Conservation (phyloP, 2,888 invertebrate species). For the Tillus elongatus region DNA sequence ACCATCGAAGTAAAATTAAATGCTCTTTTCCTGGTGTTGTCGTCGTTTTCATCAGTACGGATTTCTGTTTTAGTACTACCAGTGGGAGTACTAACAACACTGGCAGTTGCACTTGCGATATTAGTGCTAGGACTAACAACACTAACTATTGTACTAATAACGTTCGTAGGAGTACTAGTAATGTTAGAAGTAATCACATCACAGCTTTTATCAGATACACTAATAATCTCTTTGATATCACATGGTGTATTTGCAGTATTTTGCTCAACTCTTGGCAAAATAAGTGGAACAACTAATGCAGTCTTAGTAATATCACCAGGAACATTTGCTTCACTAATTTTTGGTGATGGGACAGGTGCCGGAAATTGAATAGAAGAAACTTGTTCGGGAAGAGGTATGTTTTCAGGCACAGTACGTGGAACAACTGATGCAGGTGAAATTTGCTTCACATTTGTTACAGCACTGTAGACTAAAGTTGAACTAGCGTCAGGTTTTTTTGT, state of each 20-base stretch:
- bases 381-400: conserved; percentile 14
- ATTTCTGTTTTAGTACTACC: too few species aligned
- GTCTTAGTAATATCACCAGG: too few species aligned
- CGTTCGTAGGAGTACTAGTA: too few species aligned
- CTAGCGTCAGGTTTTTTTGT: conserved; percentile 9
- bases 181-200: conserved; percentile 1
- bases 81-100: background rate
- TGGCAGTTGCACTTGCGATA: background rate
- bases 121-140: background rate
- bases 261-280: too few species aligned
- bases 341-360: conserved; percentile 24
- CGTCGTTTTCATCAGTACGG: too few species aligned
- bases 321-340: too few species aligned
- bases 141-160: too few species aligned
- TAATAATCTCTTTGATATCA: too few species aligned
- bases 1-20: conserved; percentile 28
- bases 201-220: too few species aligned
- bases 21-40: conserved; percentile 17
- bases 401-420: conserved; percentile 1
- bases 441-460: conserved; percentile 10
- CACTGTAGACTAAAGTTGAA: background rate
- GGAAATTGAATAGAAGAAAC: conserved; percentile 21
- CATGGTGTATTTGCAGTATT: too few species aligned
- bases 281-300: too few species aligned
- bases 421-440: conserved; percentile 6